Evolutionary conservation across 37 sponge, comb jelly and placozoan genomes (phyloP).

Genomic region (Dysidea cf. avara): DNA sequence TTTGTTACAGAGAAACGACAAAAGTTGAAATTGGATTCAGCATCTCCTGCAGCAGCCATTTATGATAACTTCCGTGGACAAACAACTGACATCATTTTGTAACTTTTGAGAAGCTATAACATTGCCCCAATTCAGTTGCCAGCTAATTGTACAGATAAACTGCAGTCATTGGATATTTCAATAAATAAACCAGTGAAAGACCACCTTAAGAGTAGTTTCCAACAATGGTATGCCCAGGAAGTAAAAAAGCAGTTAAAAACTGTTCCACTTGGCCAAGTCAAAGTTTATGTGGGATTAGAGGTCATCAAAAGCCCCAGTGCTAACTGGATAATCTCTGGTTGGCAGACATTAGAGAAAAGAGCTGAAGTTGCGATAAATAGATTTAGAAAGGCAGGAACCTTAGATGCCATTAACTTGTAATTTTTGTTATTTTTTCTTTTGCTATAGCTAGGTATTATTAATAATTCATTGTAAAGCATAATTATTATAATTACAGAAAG

Average conservation of each 20-base stretch:
- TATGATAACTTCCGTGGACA: constrained; percentile 25
- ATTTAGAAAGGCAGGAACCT: no score
- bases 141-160: constrained; percentile 26
- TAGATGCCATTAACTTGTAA: no score
- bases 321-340: constrained; percentile 34
- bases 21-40: constrained; percentile 1
- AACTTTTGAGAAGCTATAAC: constrained; percentile 8
- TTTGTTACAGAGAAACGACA: constrained; percentile 11
- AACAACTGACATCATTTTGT: constrained; percentile 12
- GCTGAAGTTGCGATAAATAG: constrained; percentile 17
- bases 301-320: constrained; percentile 22
- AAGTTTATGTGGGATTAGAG: constrained; percentile 19
- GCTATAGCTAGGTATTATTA: no score
- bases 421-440: no score
- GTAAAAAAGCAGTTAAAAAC: constrained; percentile 19
- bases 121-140: constrained; percentile 12
- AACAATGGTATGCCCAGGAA: constrained; percentile 39
- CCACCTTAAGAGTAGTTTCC: constrained; percentile 17
- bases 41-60: constrained; percentile 14
- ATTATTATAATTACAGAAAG: no score
- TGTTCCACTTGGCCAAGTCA: constrained; percentile 15
- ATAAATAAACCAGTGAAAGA: constrained; percentile 35
- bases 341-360: constrained; percentile 9
- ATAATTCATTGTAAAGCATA: no score
- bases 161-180: constrained; percentile 32